Conservation (phyloP, 1,140 invertebrate species). For the Subanguina moxae region DNA sequence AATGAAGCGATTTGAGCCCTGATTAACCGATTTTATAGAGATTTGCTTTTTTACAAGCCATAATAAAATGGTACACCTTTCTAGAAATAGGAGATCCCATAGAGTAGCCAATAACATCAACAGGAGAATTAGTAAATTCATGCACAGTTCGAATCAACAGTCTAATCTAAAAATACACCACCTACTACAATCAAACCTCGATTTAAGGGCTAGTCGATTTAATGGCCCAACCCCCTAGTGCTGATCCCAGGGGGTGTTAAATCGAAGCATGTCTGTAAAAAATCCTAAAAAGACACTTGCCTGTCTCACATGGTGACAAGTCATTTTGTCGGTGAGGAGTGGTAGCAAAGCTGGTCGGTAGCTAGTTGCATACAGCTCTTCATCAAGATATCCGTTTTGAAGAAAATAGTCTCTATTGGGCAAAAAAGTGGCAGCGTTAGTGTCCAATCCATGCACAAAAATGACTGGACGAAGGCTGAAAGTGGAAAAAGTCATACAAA, state of each 20-base stretch:
- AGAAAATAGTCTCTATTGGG: conserved; percentile 10
- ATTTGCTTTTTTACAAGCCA: not conserved
- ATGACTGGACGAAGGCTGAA: conserved; percentile 16
- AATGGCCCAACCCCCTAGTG: not conserved
- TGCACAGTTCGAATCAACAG: conserved; percentile 14
- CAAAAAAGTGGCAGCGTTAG: not conserved
- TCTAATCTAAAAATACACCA: not conserved
- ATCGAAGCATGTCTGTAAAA: not conserved
- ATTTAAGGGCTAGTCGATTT: too few relatives aligned
- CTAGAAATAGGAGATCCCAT: conserved; percentile 29
- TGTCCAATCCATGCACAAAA: conserved; percentile 21
- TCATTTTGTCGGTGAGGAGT: conserved; percentile 14
- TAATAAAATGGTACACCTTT: conserved; percentile 7
- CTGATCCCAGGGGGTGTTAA: not conserved
- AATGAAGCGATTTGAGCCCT: too few relatives aligned
- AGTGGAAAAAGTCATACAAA: too few relatives aligned
- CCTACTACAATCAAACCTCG: too few relatives aligned
- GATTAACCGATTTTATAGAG: not conserved
- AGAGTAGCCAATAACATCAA: conserved; percentile 26
- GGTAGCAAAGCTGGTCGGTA: conserved; percentile 6
- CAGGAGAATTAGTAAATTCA: conserved; percentile 15
- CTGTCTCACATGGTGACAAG: conserved; percentile 14
- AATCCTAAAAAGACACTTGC: not conserved
- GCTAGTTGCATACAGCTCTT: conserved; percentile 29
- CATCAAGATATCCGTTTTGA: conserved; percentile 13